Evolutionary conservation across 2,113 vertebrate species (phyloP).

Genomic region (Nibea coibor): DNA sequence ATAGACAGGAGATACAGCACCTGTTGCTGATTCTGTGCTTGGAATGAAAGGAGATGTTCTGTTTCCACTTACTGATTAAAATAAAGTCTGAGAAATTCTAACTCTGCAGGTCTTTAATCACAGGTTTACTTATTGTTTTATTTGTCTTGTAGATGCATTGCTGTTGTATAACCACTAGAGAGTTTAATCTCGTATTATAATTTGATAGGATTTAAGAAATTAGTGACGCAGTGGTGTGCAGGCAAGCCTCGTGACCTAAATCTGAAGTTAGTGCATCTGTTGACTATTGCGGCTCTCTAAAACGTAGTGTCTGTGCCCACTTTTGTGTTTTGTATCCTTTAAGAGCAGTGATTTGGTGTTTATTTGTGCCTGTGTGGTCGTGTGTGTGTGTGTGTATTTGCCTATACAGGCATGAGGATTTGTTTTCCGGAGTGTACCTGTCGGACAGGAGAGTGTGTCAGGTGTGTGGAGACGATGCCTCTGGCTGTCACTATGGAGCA

Average conservation of each 20-base stretch:
- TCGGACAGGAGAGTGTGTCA: slow-evolving; percentile 93
- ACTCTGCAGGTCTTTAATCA: background rate
- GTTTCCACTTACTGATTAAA: slow-evolving; percentile 8
- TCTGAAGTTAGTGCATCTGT: background rate
- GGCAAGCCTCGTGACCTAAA: background rate
- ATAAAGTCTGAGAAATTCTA: background rate
- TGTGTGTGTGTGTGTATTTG: slow-evolving; percentile 18
- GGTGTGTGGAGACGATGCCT: slow-evolving; percentile 94
- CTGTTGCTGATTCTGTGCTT: slow-evolving; percentile 54
- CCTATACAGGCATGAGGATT: slow-evolving; percentile 66
- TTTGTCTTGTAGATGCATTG: background rate
- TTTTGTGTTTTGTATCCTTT: background rate
- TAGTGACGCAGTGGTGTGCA: background rate
- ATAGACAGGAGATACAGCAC: slow-evolving; percentile 72
- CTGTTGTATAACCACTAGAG: background rate
- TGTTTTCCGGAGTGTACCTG: slow-evolving; percentile 87
- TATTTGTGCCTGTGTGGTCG: background rate
- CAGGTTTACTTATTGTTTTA: too few species aligned
- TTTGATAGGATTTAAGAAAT: slow-evolving; percentile 28
- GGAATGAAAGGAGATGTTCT: background rate
- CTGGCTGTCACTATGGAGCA: slow-evolving; percentile 89
- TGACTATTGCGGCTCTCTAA: background rate
- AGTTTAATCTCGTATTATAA: background rate
- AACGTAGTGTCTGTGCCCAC: too few species aligned
- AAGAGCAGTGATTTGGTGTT: background rate